phyloP scores from a whole-genome alignment of 2,888 invertebrate genomes.

The Tribolium freemani region DNA sequence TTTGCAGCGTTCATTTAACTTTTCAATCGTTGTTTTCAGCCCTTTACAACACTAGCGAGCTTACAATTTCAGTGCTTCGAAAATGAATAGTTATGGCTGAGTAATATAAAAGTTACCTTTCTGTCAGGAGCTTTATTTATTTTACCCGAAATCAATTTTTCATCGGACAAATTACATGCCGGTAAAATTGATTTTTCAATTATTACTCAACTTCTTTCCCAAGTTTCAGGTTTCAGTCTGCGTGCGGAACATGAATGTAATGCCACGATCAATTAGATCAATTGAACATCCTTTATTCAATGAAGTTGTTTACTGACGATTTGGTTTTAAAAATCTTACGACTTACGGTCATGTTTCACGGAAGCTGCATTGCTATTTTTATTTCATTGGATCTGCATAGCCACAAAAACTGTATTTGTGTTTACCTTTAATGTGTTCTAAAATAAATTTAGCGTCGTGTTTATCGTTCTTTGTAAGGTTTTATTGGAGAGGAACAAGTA shows the following conservation, averaged over 20 bases:
- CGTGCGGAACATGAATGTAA: background rate
- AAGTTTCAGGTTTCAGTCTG: background rate
- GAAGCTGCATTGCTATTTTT: background rate
- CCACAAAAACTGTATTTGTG: background rate
- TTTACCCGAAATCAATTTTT: background rate
- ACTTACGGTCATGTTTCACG: background rate
- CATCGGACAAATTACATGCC: background rate
- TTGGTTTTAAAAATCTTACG: background rate
- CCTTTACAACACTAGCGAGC: background rate
- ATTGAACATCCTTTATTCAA: background rate
- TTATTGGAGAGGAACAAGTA: background rate
- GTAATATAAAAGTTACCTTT: background rate
- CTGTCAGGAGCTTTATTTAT: background rate
- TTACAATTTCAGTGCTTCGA: background rate
- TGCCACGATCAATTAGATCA: background rate
- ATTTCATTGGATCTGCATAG: background rate
- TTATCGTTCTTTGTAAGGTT: background rate
- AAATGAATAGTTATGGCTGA: background rate
- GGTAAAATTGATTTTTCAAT: background rate
- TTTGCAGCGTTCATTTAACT: too few species aligned
- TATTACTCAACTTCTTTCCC: background rate
- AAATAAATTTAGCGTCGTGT: background rate
- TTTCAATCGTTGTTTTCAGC: too few species aligned
- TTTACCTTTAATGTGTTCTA: background rate
- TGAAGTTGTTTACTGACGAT: background rate